phyloP scores from a whole-genome alignment of 2,113 vertebrate species.

The Dipodomys spectabilis region DNA sequence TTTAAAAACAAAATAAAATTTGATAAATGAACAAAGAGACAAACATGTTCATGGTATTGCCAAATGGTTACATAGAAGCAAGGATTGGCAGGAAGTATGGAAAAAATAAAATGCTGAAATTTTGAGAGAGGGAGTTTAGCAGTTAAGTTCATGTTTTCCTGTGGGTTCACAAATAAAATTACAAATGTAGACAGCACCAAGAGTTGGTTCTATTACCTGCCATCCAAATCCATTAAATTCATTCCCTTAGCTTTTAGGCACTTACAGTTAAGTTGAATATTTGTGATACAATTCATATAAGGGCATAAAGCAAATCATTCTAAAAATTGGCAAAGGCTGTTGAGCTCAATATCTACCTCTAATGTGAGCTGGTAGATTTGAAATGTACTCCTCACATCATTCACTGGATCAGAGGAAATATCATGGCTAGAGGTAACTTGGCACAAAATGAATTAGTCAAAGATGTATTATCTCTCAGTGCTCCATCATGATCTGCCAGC shows the following conservation, averaged over 20 bases:
- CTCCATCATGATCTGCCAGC: neutral
- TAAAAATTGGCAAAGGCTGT: constrained; percentile 30
- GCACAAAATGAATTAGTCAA: constrained; percentile 23
- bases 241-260: constrained; percentile 45
- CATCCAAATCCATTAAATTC: constrained; percentile 54
- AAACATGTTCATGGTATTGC: neutral
- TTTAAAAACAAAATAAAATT: neutral
- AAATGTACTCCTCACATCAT: neutral
- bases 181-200: constrained; percentile 31
- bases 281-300: constrained; percentile 39
- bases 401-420: constrained; percentile 17
- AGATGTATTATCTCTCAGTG: neutral
- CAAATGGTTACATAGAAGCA: constrained; percentile 19
- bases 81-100: neutral
- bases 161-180: constrained; percentile 38
- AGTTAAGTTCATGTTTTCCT: constrained; percentile 54
- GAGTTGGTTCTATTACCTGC: constrained; percentile 33
- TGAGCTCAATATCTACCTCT: neutral
- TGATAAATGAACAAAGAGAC: neutral
- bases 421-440: neutral
- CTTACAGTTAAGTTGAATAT: constrained; percentile 43
- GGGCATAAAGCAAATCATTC: constrained; percentile 19
- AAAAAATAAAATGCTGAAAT: constrained; percentile 31
- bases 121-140: constrained; percentile 24
- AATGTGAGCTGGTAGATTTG: neutral